A percentile compares a stretch with the other conserved stretches of the same genome.
These are phyloP conservation scores for Takifugu bimaculatus DNA, from an alignment of 2,113 vertebrate genomes.

Conservation along the genomic window DNA sequence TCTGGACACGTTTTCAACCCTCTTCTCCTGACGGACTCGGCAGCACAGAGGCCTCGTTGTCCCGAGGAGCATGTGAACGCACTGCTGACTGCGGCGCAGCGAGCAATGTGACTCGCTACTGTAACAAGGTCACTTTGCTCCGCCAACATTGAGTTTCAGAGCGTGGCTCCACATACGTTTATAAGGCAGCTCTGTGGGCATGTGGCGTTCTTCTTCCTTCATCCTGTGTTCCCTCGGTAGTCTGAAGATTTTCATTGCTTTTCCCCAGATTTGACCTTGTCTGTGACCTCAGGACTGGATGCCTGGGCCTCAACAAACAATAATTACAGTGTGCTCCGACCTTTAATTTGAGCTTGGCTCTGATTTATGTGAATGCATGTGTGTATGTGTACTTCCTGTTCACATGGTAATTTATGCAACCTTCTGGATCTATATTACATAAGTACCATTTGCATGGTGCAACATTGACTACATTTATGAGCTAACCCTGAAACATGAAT, in stretches of 20 bases:
- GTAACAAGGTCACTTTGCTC: slow-evolving; percentile 36
- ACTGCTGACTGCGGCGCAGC: slow-evolving; percentile 63
- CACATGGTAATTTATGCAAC: not conserved
- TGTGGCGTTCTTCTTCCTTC: no score
- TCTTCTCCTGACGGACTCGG: slow-evolving; percentile 44
- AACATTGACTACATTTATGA: no score
- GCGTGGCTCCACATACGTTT: slow-evolving; percentile 2
- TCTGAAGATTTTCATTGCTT: no score
- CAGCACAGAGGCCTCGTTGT: slow-evolving; percentile 63
- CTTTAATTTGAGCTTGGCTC: no score
- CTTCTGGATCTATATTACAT: not conserved
- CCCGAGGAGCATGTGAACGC: slow-evolving; percentile 69
- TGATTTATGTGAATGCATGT: no score
- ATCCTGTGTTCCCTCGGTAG: no score
- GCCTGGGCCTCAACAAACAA: no score
- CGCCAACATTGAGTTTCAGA: slow-evolving; percentile 1
- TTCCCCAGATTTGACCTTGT: no score
- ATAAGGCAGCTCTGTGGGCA: not conserved
- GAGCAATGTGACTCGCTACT: slow-evolving; percentile 63
- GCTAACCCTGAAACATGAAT: no score
- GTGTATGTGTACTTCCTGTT: not conserved
- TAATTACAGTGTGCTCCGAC: no score
- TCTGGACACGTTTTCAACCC: slow-evolving; percentile 56
- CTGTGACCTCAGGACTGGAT: no score
- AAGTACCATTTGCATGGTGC: no score